These are phyloP conservation scores for Chironex yamaguchii DNA, from an alignment of 30 jellyfish, hydroid and myxozoan species.

Conservation along the genomic window DNA sequence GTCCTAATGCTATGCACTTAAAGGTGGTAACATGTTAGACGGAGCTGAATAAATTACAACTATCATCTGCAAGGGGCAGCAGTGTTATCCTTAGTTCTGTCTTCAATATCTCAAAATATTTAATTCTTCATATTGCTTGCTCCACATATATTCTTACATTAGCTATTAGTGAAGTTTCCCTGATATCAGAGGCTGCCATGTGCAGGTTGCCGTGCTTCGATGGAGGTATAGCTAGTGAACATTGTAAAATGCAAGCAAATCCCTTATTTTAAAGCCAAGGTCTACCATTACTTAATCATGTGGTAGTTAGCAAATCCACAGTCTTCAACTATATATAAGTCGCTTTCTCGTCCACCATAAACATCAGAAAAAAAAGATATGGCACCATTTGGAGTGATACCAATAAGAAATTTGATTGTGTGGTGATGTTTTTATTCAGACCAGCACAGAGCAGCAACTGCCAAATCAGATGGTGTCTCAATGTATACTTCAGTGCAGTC, in stretches of 20 bases:
- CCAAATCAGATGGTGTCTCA: constrained; percentile 49
- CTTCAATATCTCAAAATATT: constrained; percentile 31
- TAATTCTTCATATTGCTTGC: constrained; percentile 27
- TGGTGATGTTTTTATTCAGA: constrained; percentile 20
- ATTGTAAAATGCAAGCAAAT: constrained; percentile 21
- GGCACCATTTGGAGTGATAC: constrained; percentile 76
- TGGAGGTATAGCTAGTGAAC: constrained; percentile 55
- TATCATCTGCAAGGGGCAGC: too few species aligned
- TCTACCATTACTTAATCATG: constrained; percentile 62
- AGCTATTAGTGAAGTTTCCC: constrained; percentile 29
- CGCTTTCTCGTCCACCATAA: neutral
- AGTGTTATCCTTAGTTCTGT: too few species aligned
- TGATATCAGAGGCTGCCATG: constrained; percentile 38
- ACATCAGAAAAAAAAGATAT: neutral
- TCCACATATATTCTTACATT: constrained; percentile 38
- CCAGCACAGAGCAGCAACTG: constrained; percentile 30
- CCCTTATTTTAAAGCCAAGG: constrained; percentile 51
- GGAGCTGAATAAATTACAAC: too few species aligned
- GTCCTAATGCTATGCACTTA: too few species aligned
- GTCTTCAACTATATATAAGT: too few species aligned
- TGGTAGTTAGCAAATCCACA: too few species aligned
- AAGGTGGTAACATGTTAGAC: too few species aligned
- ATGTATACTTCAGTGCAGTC: constrained; percentile 32
- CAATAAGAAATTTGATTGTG: constrained; percentile 25
- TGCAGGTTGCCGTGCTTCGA: constrained; percentile 48